These are phyloP conservation scores for Anser brachyrhynchus DNA, from an alignment of 2,113 vertebrate genomes.

Conservation along the genomic window DNA sequence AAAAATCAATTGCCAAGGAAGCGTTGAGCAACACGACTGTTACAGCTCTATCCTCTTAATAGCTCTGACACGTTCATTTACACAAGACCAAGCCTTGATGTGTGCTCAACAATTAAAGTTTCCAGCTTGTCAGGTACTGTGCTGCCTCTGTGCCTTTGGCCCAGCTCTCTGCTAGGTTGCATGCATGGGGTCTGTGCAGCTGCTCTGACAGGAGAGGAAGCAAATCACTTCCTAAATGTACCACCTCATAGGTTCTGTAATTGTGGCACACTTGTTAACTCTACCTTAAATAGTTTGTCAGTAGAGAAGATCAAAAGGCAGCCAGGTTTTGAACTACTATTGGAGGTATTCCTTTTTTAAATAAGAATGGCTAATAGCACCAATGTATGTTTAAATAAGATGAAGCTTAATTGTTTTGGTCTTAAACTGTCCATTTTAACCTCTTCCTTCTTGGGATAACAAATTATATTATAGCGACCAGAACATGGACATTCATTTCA, in stretches of 20 bases:
- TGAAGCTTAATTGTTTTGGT: background rate
- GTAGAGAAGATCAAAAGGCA: background rate
- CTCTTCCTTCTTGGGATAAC: background rate
- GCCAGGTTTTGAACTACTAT: background rate
- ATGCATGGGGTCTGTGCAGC: background rate
- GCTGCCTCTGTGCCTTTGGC: background rate
- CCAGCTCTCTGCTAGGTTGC: background rate
- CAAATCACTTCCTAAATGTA: background rate
- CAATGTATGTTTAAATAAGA: background rate
- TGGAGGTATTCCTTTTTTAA: background rate
- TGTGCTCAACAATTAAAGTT: background rate
- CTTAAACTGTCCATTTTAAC: background rate
- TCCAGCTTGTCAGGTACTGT: background rate
- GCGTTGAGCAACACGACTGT: rapidly evolving
- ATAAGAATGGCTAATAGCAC: background rate
- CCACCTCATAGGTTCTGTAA: background rate
- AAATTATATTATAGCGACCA: background rate
- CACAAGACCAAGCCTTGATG: background rate
- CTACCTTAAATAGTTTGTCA: background rate
- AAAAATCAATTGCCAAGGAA: background rate
- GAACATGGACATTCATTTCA: background rate
- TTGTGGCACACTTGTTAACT: background rate
- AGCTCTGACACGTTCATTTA: background rate
- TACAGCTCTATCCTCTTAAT: background rate
- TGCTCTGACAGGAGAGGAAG: background rate